Base-by-base conservation (phyloP, 2,888 invertebrate species). In the Zygaena filipendulae region DNA sequence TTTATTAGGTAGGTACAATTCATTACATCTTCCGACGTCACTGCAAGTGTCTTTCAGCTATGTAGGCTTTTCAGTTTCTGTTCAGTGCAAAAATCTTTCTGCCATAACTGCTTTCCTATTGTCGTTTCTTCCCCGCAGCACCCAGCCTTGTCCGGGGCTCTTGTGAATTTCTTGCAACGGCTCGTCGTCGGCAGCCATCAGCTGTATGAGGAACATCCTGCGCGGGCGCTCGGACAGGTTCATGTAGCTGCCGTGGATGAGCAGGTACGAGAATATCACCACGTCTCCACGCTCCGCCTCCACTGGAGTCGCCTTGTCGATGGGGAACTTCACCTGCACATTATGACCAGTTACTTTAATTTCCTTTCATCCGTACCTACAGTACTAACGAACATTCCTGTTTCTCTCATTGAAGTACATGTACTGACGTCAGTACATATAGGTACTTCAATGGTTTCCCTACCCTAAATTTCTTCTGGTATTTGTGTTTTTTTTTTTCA, bases 161-260 rank as follows among this genome's bases (percentile, higher is more conserved):
- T 63, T 68, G 2, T 59, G 55, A 40, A 82, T 82, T 0, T 52
- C 43, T 2, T 64, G 61, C 1, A 59, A 29, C 0, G 83, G 81
- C 14, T 60, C 61, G 37, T 85, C 85, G 10, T 84, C 81, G 0
- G 83, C 83, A 1, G 79, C 64, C 35, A 75, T 71, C 13, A 82
- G 42, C 59, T 84, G 81, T 1, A 77, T 52, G 3, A 84, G 63
- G 33, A 83, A 67, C 84, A 84, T 84, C 5, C 84, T 59, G 1
- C 84, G 61, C 0, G 70, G 52, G 9, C 64, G 48, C 2, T 41
- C 39, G 0, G 82, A 82, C 3, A 48, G 37, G 50, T 85, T 85
- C 10, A 72, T 43, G 4, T 82, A 79, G 24, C 84, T 84, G 21
- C 84, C 85, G 42, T 85, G 84, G 13, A 84, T 54, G 19, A 83